phyloP scores from a whole-genome alignment of 2,888 invertebrate genomes.

The Nephrocerus scutellatus region DNA sequence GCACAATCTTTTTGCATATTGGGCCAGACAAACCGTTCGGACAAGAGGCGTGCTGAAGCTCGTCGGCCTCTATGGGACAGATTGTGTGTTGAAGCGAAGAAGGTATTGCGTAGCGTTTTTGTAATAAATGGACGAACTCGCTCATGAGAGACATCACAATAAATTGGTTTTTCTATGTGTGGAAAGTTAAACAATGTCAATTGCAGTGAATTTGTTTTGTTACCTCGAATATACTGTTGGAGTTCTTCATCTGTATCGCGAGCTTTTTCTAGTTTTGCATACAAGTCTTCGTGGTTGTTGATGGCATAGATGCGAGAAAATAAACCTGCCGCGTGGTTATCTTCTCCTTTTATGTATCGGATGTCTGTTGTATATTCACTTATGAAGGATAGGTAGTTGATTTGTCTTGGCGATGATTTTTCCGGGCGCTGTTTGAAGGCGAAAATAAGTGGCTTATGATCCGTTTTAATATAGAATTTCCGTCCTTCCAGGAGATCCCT shows the following conservation, averaged over 20 bases:
- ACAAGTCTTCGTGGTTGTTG: too few species aligned
- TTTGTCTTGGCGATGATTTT: too few species aligned
- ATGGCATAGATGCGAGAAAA: too few species aligned
- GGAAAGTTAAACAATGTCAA: not conserved
- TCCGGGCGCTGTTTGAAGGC: slow-evolving; percentile 32
- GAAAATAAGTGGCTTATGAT: slow-evolving; percentile 24
- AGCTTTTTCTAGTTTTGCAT: too few species aligned
- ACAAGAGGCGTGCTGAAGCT: not conserved
- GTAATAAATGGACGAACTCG: slow-evolving; percentile 10
- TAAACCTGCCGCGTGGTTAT: too few species aligned
- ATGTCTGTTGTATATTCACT: too few species aligned
- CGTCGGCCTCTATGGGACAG: slow-evolving; percentile 4
- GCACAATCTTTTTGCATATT: slow-evolving; percentile 1
- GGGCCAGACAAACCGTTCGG: slow-evolving; percentile 7
- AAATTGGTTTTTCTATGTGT: not conserved
- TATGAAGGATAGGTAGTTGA: too few species aligned
- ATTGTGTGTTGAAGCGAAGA: not conserved
- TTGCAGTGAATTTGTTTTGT: not conserved
- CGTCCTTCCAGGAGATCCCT: slow-evolving; percentile 22
- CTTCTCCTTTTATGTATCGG: too few species aligned
- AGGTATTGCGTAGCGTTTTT: not conserved
- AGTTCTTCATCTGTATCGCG: too few species aligned
- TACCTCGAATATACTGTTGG: slow-evolving; percentile 1
- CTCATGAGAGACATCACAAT: not conserved
- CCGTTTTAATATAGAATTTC: slow-evolving; percentile 16